A percentile compares a stretch with the other conserved stretches of the same genome.
These are phyloP conservation scores for Fistularia tabacaria DNA, from an alignment of 2,797 vertebrate genomes.

Conservation along the genomic window DNA sequence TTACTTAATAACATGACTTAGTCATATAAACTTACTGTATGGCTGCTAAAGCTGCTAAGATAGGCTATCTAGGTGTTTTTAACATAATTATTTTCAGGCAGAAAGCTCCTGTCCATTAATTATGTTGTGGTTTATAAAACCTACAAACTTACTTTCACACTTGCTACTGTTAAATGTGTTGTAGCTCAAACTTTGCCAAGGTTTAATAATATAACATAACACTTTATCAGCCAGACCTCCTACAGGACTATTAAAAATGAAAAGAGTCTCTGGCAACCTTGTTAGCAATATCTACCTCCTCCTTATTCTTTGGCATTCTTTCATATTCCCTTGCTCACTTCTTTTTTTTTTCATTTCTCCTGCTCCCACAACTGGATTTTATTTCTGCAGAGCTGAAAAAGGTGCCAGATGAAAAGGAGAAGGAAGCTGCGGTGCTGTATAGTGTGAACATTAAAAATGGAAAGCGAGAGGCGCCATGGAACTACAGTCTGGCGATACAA, in stretches of 20 bases:
- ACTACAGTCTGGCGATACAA: slow-evolving; percentile 35
- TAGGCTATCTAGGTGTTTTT: no score
- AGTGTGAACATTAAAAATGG: slow-evolving; percentile 34
- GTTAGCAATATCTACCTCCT: slow-evolving; percentile 69
- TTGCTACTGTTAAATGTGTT: slow-evolving; percentile 54
- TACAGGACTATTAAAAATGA: slow-evolving; percentile 74
- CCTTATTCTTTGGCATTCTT: slow-evolving; percentile 60
- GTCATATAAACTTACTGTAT: background rate
- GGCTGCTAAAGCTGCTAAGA: background rate
- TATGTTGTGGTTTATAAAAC: slow-evolving; percentile 18
- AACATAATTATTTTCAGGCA: background rate
- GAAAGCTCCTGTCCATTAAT: slow-evolving; percentile 14
- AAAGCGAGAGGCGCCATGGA: slow-evolving; percentile 12
- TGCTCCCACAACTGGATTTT: slow-evolving; percentile 63
- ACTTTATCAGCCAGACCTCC: slow-evolving; percentile 70
- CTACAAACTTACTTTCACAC: slow-evolving; percentile 37
- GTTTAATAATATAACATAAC: slow-evolving; percentile 70
- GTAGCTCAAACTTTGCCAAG: slow-evolving; percentile 61
- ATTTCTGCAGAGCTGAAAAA: slow-evolving; percentile 50
- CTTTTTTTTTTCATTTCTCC: slow-evolving; percentile 11
- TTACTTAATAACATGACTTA: background rate
- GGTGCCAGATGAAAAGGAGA: slow-evolving; percentile 56
- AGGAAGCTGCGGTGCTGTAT: slow-evolving; percentile 39
- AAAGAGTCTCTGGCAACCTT: slow-evolving; percentile 74
- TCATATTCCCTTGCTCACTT: slow-evolving; percentile 51